These are phyloP conservation scores for Pinna nobilis DNA, from an alignment of 1,140 invertebrate species.

Conservation along the genomic window DNA sequence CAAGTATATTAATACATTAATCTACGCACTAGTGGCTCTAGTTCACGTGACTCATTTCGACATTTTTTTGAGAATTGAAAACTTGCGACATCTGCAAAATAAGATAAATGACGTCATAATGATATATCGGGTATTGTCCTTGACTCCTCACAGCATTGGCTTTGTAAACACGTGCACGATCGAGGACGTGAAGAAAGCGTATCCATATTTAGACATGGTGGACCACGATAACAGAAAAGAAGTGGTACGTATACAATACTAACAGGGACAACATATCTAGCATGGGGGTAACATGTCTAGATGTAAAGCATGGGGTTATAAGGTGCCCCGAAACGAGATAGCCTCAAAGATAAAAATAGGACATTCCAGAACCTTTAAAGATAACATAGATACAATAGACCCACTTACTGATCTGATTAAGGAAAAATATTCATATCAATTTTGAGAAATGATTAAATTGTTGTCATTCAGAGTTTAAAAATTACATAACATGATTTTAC, in stretches of 20 bases:
- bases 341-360: too few relatives aligned
- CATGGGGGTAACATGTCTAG: too few relatives aligned
- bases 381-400: too few relatives aligned
- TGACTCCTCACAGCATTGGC: conserved; percentile 77
- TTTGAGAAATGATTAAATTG: not conserved
- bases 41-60: too few relatives aligned
- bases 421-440: not conserved
- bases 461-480: not conserved
- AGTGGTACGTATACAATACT: conserved; percentile 74
- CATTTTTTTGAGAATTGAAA: too few relatives aligned
- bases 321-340: too few relatives aligned
- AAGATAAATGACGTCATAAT: not conserved
- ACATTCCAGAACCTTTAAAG: too few relatives aligned
- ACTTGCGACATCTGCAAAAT: not conserved
- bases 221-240: conserved; percentile 79
- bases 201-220: conserved; percentile 82
- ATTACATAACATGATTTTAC: not conserved
- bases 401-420: too few relatives aligned
- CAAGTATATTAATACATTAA: too few relatives aligned
- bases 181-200: conserved; percentile 79
- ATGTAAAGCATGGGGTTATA: too few relatives aligned
- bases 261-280: too few relatives aligned
- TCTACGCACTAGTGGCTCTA: too few relatives aligned
- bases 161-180: conserved; percentile 81
- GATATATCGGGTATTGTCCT: conserved; percentile 19